Base-by-base conservation (phyloP, 2,113 vertebrate species). In the Cavia porcellus region DNA sequence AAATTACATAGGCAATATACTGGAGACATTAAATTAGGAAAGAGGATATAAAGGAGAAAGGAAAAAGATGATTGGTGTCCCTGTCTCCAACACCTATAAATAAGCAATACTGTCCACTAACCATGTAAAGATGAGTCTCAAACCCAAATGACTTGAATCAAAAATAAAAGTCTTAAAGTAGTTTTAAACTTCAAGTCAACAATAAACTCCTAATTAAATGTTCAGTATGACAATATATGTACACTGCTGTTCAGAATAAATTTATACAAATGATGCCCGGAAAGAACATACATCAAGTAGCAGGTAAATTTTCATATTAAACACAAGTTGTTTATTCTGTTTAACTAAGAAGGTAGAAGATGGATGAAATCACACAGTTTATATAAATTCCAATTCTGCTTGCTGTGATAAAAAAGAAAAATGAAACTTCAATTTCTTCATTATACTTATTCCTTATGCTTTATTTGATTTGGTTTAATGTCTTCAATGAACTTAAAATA, bases 1-100 rank as follows among this genome's bases (percentile, higher is more conserved):
- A 94, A 95, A 70, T 92, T 24, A 10, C 74, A 86, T 50, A 84
- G 17, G 12, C 35, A 95, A 89, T 61, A 95, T 92, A 86, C 30
- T 93, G 89, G n/a, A 93, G 59, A 77, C 17, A 47, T 72, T 61
- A 89, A 52, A 89, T 52, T 84, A 83, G 62, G 47, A 93, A 93
- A 95, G 2, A 28, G 84, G 32, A 81, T 30, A 57, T 28, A 55
- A 87, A 93, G 87, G 8, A n/a, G 11, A 79, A 91, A 9, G 57
- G 24, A 30, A 47, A 30, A 80, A 28, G 52, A 15, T 32, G 30
- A 86, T 0, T 77, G 47, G 15, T 50, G 25, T 42, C 13, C 30
- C 77, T 75, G 79, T 24, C 38, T 61, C 66, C 59, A 80, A 95
- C 15, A 82, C 20, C 25, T 62, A 32, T 62, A 19, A 52, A 55